Evolutionary conservation across 2,888 invertebrate species (phyloP).

Genomic region (Tinea semifulvella): DNA sequence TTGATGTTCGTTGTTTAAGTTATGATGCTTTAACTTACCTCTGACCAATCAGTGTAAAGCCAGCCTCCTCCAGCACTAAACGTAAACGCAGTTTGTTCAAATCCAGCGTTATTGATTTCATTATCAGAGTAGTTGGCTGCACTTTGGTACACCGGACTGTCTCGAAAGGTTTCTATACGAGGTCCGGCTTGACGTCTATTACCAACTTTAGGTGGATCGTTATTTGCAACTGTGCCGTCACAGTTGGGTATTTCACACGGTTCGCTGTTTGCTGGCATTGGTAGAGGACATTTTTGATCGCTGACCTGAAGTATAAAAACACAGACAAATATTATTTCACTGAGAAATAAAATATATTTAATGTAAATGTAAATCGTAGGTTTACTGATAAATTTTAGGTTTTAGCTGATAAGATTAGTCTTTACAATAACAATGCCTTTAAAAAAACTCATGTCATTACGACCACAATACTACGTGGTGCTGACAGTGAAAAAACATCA

Average conservation of each 20-base stretch:
- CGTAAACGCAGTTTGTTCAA: constrained; percentile 30
- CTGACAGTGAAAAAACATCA: too few relatives aligned
- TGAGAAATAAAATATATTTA: not conserved
- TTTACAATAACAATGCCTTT: not conserved
- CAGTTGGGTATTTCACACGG: constrained; percentile 52
- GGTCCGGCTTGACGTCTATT: constrained; percentile 50
- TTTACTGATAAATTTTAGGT: too few relatives aligned
- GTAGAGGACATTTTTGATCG: constrained; percentile 55
- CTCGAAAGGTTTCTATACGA: constrained; percentile 46
- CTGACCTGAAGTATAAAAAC: constrained; percentile 40
- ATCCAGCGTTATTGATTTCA: constrained; percentile 34
- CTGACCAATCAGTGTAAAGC: constrained; percentile 69
- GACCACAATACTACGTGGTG: too few relatives aligned
- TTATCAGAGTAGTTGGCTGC: constrained; percentile 40
- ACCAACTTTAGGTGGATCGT: constrained; percentile 40
- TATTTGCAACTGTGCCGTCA: constrained; percentile 37
- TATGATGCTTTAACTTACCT: too few relatives aligned
- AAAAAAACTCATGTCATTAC: too few relatives aligned
- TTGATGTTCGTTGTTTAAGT: too few relatives aligned
- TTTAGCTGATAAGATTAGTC: too few relatives aligned
- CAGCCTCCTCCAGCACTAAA: constrained; percentile 57
- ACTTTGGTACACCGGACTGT: constrained; percentile 46
- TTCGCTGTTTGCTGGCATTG: constrained; percentile 53
- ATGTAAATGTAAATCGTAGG: not conserved
- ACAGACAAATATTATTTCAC: constrained; percentile 1